Evolutionary conservation across 2,888 invertebrate species (phyloP).

Genomic region (Cotesia congregata): DNA sequence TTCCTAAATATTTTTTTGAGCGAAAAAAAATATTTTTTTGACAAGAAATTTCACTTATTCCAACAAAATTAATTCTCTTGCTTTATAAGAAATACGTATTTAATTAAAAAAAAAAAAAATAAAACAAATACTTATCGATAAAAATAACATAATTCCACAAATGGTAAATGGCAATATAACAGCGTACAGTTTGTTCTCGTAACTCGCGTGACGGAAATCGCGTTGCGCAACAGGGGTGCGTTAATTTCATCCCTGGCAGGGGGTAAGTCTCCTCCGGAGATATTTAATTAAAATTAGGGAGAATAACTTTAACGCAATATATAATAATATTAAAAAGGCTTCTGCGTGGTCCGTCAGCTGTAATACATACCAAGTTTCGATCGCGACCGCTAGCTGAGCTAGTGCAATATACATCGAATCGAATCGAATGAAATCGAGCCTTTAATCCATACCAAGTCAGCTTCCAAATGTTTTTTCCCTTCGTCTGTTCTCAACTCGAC

Average conservation of each 20-base stretch:
- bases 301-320: neutral
- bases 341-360: neutral
- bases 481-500: neutral
- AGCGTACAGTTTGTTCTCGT: conserved; percentile 53
- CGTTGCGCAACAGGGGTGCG: conserved; percentile 56
- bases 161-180: conserved; percentile 37
- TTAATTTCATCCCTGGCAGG: conserved; percentile 59
- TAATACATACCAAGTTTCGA: neutral
- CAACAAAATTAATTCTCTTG: too few species aligned
- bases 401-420: neutral
- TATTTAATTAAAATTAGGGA: conserved; percentile 49
- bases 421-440: neutral
- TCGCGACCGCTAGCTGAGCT: neutral
- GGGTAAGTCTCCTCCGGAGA: conserved; percentile 52
- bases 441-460: neutral
- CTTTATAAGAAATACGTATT: too few species aligned
- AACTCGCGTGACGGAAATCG: conserved; percentile 61
- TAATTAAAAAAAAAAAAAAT: too few species aligned
- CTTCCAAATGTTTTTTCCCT: neutral
- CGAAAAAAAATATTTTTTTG: too few species aligned
- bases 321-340: neutral
- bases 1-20: too few species aligned
- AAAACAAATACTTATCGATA: too few species aligned
- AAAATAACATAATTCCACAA: too few species aligned
- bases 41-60: too few species aligned